Conservation (phyloP, 1,140 invertebrate species). For the Drosophila murphyi region DNA sequence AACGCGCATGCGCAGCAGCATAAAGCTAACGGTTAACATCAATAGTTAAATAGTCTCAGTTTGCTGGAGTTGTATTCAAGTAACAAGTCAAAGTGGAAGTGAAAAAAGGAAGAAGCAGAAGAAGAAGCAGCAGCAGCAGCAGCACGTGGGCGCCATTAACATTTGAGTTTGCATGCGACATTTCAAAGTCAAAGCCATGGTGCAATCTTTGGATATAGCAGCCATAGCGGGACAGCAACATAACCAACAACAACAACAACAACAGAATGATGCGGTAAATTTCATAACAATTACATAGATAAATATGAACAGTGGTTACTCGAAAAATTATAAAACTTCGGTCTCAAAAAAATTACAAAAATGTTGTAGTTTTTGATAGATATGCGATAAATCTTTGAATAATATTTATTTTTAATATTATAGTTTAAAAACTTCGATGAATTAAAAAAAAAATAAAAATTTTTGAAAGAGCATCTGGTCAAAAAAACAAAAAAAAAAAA, state of each 20-base stretch:
- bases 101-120: not conserved
- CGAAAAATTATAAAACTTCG: not conserved
- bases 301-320: constrained; percentile 11
- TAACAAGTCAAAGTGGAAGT: constrained; percentile 20
- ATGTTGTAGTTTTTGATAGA: too few relatives aligned
- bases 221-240: constrained; percentile 67
- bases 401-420: too few relatives aligned
- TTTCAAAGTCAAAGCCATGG: constrained; percentile 81
- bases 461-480: too few relatives aligned
- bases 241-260: constrained; percentile 23
- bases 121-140: not conserved
- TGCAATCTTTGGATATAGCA: constrained; percentile 81
- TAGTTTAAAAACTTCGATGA: too few relatives aligned
- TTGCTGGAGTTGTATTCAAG: constrained; percentile 17
- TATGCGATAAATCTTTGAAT: too few relatives aligned
- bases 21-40: constrained; percentile 39
- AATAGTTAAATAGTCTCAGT: constrained; percentile 23
- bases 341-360: not conserved
- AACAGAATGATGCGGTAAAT: constrained; percentile 79
- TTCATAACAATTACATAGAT: constrained; percentile 23
- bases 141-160: constrained; percentile 1
- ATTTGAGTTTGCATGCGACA: constrained; percentile 71
- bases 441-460: too few relatives aligned
- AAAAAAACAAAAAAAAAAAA: too few relatives aligned
- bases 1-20: constrained; percentile 67